phyloP scores from a whole-genome alignment of 2,113 vertebrate genomes.

The Otocyon megalotis region DNA sequence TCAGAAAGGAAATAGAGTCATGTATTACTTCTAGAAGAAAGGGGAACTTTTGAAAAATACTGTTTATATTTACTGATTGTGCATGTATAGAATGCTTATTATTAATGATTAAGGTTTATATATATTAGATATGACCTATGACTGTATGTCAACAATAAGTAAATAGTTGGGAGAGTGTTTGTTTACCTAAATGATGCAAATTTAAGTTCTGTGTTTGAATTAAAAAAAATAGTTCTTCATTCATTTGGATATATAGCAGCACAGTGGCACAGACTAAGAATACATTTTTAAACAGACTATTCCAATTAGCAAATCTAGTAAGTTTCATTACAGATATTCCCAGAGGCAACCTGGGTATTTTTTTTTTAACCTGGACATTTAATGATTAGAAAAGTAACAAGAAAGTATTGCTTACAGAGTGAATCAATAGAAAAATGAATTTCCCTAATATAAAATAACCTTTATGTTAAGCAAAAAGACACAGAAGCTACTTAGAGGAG shows the following conservation, averaged over 20 bases:
- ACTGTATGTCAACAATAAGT: background rate
- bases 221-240: constrained; percentile 23
- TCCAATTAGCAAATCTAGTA: constrained; percentile 51
- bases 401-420: background rate
- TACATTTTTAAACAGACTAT: constrained; percentile 36
- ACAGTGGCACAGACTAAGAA: background rate
- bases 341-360: constrained; percentile 15
- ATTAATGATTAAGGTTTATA: background rate
- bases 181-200: background rate
- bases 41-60: background rate
- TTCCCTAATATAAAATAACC: constrained; percentile 40
- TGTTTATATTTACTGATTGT: background rate
- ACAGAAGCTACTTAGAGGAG: background rate
- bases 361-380: background rate
- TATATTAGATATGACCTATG: background rate
- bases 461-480: constrained; percentile 15
- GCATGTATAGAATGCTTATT: background rate
- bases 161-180: background rate
- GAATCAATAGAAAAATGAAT: constrained; percentile 49
- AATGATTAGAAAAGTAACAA: constrained; percentile 43
- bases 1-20: background rate
- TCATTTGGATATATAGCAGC: background rate
- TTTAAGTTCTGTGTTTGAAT: background rate
- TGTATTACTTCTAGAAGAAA: background rate
- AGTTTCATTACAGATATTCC: constrained; percentile 42